A percentile compares a stretch with the other conserved stretches of the same genome.
Conservation (phyloP, 2,113 vertebrate species). For the Acinonyx jubatus region DNA sequence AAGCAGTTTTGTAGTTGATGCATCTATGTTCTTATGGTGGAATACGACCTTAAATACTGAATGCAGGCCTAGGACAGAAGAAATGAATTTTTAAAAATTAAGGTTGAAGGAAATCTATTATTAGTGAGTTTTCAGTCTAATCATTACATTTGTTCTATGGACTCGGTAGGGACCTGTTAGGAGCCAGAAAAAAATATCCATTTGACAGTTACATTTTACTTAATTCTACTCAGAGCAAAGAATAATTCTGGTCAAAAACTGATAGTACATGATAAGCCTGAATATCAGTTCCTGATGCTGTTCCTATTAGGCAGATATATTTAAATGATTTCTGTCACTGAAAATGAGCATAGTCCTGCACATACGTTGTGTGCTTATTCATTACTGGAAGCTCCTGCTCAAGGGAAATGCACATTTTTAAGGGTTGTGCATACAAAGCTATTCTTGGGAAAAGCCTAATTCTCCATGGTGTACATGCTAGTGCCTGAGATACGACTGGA, state of each 20-base stretch:
- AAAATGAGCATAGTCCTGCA: neutral
- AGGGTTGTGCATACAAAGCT: neutral
- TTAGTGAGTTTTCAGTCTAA: neutral
- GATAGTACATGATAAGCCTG: neutral
- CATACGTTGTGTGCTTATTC: neutral
- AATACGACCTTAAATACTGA: neutral
- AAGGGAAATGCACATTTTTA: neutral
- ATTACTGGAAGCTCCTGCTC: neutral
- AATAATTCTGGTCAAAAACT: constrained; percentile 24
- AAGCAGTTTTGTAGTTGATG: neutral
- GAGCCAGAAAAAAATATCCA: neutral
- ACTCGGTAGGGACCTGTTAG: neutral
- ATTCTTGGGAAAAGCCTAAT: neutral
- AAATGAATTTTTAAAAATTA: neutral
- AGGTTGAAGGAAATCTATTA: neutral
- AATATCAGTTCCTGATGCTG: neutral
- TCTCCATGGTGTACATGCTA: neutral
- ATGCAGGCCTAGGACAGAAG: neutral
- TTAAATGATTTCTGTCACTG: neutral
- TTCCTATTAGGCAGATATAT: neutral
- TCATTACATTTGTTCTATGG: neutral
- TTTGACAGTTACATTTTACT: constrained; percentile 10
- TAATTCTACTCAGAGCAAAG: neutral
- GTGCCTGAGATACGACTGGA: no score
- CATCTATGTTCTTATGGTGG: neutral